Base-by-base conservation (phyloP, 1,140 invertebrate species). In the Eciton burchellii region DNA sequence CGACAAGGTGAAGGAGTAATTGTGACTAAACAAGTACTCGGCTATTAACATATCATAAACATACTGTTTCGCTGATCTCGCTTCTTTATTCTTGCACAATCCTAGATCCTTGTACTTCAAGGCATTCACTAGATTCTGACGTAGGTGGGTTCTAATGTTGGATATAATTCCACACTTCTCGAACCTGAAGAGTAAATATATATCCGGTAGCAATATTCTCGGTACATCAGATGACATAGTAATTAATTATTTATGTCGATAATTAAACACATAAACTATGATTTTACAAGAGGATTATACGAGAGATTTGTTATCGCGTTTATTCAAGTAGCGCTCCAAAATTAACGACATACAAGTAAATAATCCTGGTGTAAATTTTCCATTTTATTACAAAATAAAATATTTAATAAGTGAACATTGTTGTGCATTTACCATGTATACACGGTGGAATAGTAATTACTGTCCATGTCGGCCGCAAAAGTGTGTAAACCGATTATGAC, bases 91-190 rank as follows among this genome's bases (percentile, higher is more conserved):
- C 29, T 86, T 89, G 35, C 81, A 91, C 16, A 93, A 56, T 52
- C 82, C 81, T 12, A 90, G 72, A 60, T 93, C 91, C 85, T 91
- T 93, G 41, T 66, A 89, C 84, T 92, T 93, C 45, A 94, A 89
- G 19, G 93, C 92, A 35, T 92, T 91, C 12, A 94, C 89, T 59
- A 94, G 86, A 86, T 93, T 94, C 47, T 93, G 91, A 12, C 93
- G 90, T 8, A 94, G 87, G 57, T 93, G 92, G 0, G 93, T 94
- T 73, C 93, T 90, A 35, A 94, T 88, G 29, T 93, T 92, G 8
- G 93, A 92, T 87, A 94, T 94, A 43, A 94, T 89, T 45, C 93
- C 93, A 82, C 88, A 91, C 84, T 91, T 92, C 41, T 94, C 93
- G 81, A 94, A 94, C 93, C 93, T 94, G 29, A 35, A 43, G 63